phyloP scores from a whole-genome alignment of 2,113 vertebrate species.

The Trinectes maculatus region DNA sequence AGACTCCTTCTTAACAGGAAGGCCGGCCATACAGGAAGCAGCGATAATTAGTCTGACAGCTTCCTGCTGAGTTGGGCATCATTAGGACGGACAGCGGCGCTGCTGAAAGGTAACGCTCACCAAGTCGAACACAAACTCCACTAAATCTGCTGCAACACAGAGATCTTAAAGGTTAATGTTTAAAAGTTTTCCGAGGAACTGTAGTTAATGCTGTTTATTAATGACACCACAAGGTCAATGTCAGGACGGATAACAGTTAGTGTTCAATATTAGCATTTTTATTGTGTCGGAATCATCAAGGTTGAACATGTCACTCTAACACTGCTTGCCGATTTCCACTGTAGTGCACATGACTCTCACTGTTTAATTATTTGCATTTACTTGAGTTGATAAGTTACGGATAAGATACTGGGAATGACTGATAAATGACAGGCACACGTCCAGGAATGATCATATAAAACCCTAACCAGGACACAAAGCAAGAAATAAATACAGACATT shows the following conservation, averaged over 20 bases:
- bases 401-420: constrained; percentile 32
- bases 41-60: constrained; percentile 37
- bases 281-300: constrained; percentile 62
- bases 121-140: not conserved
- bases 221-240: not conserved
- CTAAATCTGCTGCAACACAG: not conserved
- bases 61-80: constrained; percentile 28
- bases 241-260: not conserved
- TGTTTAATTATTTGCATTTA: constrained; percentile 48
- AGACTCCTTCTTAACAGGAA: constrained; percentile 13
- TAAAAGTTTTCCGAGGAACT: not conserved
- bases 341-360: constrained; percentile 42
- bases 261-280: constrained; percentile 66
- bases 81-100: constrained; percentile 35
- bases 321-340: constrained; percentile 44
- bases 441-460: constrained; percentile 43
- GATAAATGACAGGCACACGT: constrained; percentile 38
- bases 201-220: not conserved
- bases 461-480: constrained; percentile 33
- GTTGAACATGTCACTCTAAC: constrained; percentile 37
- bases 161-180: constrained; percentile 7
- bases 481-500: constrained; percentile 73
- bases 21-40: constrained; percentile 29
- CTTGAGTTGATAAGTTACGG: constrained; percentile 31
- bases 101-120: constrained; percentile 14